These are phyloP conservation scores for Patiria pectinifera DNA, from an alignment of 53 echinoderm and acorn worm species.

Conservation along the genomic window DNA sequence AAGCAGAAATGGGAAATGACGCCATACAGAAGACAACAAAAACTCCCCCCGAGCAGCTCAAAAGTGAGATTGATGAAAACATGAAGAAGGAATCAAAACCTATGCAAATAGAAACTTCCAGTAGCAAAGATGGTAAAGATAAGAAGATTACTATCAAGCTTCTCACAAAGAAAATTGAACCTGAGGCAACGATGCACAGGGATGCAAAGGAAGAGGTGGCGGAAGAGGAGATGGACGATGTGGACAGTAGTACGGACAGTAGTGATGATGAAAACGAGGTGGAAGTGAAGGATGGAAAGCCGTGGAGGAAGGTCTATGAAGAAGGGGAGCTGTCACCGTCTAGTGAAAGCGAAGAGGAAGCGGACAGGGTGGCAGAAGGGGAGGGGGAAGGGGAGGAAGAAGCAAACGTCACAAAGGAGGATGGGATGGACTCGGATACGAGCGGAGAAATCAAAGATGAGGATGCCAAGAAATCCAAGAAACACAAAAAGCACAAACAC, in stretches of 20 bases:
- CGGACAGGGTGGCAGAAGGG: background rate
- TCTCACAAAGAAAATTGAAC: constrained; percentile 44
- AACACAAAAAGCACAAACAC: constrained; percentile 65
- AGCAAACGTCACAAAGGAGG: constrained; percentile 11
- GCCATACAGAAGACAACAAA: background rate
- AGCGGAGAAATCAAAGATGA: constrained; percentile 50
- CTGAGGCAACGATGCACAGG: constrained; percentile 7
- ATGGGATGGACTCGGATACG: constrained; percentile 26
- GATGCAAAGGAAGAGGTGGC: background rate
- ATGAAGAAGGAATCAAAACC: background rate
- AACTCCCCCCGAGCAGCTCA: background rate
- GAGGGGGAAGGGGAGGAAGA: background rate
- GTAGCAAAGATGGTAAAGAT: constrained; percentile 25
- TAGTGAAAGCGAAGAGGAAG: constrained; percentile 36
- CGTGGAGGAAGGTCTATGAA: constrained; percentile 61
- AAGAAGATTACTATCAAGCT: constrained; percentile 52
- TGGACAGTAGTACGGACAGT: constrained; percentile 23
- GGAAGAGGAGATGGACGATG: background rate
- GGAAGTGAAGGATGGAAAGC: background rate
- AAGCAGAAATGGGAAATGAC: background rate
- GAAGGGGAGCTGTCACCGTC: constrained; percentile 65
- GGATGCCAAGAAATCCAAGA: constrained; percentile 60
- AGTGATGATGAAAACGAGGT: background rate
- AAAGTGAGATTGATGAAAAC: constrained; percentile 9
- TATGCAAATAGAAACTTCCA: constrained; percentile 19